Conservation (phyloP, 1,140 invertebrate species). For the Charaxes varanes region DNA sequence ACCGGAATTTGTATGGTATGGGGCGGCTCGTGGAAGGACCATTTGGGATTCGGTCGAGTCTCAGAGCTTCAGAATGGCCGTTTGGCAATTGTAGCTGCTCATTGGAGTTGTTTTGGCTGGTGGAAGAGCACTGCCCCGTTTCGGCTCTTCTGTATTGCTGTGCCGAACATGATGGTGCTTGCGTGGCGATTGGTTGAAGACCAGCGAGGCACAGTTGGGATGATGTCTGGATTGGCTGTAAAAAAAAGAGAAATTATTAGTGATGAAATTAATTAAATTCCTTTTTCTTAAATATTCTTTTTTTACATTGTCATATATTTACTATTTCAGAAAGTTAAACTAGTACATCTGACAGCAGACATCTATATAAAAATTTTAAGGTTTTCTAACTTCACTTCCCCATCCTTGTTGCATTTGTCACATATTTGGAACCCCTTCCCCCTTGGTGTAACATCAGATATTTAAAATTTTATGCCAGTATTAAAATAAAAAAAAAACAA, state of each 20-base stretch:
- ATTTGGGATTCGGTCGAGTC: slow-evolving; percentile 45
- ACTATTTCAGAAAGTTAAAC: no score
- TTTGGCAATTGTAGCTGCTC: slow-evolving; percentile 49
- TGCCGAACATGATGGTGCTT: slow-evolving; percentile 24
- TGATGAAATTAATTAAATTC: no score
- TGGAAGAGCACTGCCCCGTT: slow-evolving; percentile 37
- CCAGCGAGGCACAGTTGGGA: slow-evolving; percentile 33
- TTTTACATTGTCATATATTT: no score
- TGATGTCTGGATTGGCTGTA: slow-evolving; percentile 39
- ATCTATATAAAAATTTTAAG: no score
- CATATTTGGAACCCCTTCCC: no score
- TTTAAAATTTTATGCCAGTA: no score
- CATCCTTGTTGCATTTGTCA: no score
- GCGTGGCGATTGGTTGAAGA: slow-evolving; percentile 39
- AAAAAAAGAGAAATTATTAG: slow-evolving; percentile 8
- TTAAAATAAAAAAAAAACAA: slow-evolving; percentile 5
- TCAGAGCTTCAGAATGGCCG: slow-evolving; percentile 33
- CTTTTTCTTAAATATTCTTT: no score
- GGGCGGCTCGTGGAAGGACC: slow-evolving; percentile 43
- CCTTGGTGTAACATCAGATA: no score
- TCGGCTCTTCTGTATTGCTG: slow-evolving; percentile 29
- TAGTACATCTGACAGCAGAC: no score
- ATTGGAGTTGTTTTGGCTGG: slow-evolving; percentile 53
- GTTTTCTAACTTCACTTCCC: no score
- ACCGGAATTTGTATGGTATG: no score